Percentiles rank a stretch among this genome's conserved stretches.
phyloP scores from a whole-genome alignment of 2,113 vertebrate genomes.

The Misgurnus mizolepis region DNA sequence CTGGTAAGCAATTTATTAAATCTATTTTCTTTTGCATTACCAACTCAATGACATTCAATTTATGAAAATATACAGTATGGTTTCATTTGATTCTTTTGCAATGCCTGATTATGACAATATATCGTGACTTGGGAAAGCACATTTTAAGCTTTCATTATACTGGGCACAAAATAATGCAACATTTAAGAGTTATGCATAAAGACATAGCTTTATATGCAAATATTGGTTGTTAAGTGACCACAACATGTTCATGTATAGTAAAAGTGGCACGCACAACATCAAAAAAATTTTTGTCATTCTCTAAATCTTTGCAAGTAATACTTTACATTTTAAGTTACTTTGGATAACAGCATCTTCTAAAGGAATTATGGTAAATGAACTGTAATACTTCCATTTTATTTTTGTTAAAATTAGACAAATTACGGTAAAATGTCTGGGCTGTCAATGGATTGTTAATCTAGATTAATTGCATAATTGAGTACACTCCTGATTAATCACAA shows the following conservation, averaged over 20 bases:
- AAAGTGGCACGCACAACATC: not conserved
- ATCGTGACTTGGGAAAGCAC: not conserved
- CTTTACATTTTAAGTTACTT: too few relatives aligned
- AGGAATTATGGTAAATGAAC: too few relatives aligned
- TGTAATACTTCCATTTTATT: too few relatives aligned
- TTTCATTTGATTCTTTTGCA: not conserved
- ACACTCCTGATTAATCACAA: too few relatives aligned
- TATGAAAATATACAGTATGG: not conserved
- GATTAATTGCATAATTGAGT: too few relatives aligned
- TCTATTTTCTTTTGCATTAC: not conserved
- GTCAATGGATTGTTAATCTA: too few relatives aligned
- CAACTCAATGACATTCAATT: not conserved
- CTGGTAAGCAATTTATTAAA: not conserved
- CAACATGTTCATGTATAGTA: not conserved
- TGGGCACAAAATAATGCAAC: conserved; percentile 10
- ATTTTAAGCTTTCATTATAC: not conserved
- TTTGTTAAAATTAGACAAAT: too few relatives aligned
- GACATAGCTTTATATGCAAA: not conserved
- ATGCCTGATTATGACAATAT: not conserved
- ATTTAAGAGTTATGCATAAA: not conserved
- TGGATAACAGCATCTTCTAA: too few relatives aligned
- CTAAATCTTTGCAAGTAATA: too few relatives aligned
- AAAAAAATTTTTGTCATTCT: not conserved
- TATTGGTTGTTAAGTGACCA: not conserved
- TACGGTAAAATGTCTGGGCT: too few relatives aligned